These are phyloP conservation scores for Sipha flava DNA, from an alignment of 1,140 invertebrate species.

Conservation along the genomic window DNA sequence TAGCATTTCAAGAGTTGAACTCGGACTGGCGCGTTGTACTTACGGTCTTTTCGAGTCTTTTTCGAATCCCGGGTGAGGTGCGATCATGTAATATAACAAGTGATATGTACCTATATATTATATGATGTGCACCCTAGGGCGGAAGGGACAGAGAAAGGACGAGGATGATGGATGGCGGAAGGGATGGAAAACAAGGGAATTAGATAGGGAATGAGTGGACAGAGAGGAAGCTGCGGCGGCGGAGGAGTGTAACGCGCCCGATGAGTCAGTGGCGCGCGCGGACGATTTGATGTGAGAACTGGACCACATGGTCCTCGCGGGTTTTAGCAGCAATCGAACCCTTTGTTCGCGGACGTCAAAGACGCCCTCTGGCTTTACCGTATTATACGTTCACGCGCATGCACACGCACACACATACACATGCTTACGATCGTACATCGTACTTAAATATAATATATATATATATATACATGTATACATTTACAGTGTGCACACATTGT, in stretches of 20 bases:
- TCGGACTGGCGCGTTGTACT: too few species aligned
- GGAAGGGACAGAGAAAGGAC: too few species aligned
- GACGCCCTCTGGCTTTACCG: slow-evolving; percentile 31
- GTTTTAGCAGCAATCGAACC: slow-evolving; percentile 30
- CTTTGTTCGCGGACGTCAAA: slow-evolving; percentile 30
- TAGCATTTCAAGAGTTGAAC: too few species aligned
- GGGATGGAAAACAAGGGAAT: too few species aligned
- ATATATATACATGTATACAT: not conserved
- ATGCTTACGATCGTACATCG: not conserved
- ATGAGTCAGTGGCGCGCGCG: slow-evolving; percentile 12
- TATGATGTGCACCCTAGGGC: too few species aligned
- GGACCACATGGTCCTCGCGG: slow-evolving; percentile 29
- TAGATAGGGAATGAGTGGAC: not conserved
- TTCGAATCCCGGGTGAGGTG: too few species aligned
- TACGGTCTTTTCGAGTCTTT: too few species aligned
- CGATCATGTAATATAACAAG: too few species aligned
- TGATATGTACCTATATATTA: too few species aligned
- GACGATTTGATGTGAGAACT: slow-evolving; percentile 30
- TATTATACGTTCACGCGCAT: not conserved
- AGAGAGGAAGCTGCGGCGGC: not conserved
- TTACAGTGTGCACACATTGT: not conserved
- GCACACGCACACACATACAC: not conserved
- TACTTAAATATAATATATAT: not conserved
- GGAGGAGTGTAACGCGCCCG: not conserved
- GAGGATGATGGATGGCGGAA: too few species aligned